Evolutionary conservation across 2,113 vertebrate genomes (phyloP), one percentile per base, ranked within the genome.

Genomic region (Dipodomys merriami): DNA sequence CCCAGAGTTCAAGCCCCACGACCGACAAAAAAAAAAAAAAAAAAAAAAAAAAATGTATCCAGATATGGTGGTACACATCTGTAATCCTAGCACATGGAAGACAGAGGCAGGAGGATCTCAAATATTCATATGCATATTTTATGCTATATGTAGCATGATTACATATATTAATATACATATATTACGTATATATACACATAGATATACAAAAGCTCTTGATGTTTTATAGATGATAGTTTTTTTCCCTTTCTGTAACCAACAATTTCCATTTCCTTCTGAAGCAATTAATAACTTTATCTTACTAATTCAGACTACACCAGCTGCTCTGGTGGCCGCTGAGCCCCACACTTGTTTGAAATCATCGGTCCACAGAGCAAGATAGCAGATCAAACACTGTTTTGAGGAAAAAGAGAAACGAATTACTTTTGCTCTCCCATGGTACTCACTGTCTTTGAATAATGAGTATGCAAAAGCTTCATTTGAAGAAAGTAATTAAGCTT

Each of bases 221-320:
- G 79, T 78, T 91, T 91, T 44, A 1, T 23, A 60, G 57, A 84
- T 89, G 84, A 62, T 18, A 67, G 25, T 86, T 81, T 90, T 92
- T 44, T 94, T 16, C 53, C 53, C n/a, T 91, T 57, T 94, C 8
- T 90, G 30, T 76, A 73, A 88, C 72, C 80, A 74, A 86, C 64
- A 74, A 44, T 80, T 91, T 92, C 69, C 88, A 93, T 93, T 82
- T 83, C 33, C 69, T 84, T 94, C 93, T 89, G 39, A 93, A 86
- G 74, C 78, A 79, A 79, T 79, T 85, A 69, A 39, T 73, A 62
- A 86, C n/a, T 74, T 64, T 91, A 67, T 72, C 84, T 79, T 76
- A 30, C 65, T 91, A 76, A 90, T 29, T 78, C 81, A 94, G 93
- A 39, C 77, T 19, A 33, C 2, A n/a, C 12, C 67, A 83, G 46